Evolutionary conservation across 2,113 vertebrate genomes (phyloP).

Genomic region (Tursiops truncatus): DNA sequence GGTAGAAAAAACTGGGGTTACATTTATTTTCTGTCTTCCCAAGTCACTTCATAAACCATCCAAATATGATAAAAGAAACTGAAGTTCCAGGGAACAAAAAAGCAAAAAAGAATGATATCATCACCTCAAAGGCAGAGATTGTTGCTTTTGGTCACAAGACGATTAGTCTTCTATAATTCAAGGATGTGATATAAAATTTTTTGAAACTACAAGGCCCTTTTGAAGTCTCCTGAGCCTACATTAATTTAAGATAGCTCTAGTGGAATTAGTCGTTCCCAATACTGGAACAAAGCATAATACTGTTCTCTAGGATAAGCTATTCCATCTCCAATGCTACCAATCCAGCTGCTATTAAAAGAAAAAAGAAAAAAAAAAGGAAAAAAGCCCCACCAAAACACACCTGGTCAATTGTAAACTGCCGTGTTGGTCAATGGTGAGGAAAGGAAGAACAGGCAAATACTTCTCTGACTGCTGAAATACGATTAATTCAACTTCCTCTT

Average conservation of each 20-base stretch:
- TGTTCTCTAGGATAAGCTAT: neutral
- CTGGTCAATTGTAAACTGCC: neutral
- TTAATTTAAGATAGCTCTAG: neutral
- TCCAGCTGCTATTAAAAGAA: neutral
- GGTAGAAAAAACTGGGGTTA: neutral
- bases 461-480: neutral
- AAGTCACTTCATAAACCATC: neutral
- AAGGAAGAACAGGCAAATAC: neutral
- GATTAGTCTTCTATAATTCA: neutral
- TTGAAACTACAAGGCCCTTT: neutral
- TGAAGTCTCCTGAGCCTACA: neutral
- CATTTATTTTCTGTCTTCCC: neutral
- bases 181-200: neutral
- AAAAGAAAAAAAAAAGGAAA: neutral
- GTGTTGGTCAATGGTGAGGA: neutral
- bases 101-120: neutral
- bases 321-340: neutral
- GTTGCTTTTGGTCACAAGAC: neutral
- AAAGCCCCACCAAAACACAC: neutral
- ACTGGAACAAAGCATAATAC: neutral
- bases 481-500: constrained; percentile 22
- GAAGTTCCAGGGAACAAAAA: neutral
- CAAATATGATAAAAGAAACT: neutral
- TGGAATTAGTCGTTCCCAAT: neutral
- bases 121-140: neutral